Percentiles rank a stretch among this genome's conserved stretches.
These are phyloP conservation scores for Tachuris rubrigastra DNA, from an alignment of 2,113 vertebrate genomes.

Conservation along the genomic window DNA sequence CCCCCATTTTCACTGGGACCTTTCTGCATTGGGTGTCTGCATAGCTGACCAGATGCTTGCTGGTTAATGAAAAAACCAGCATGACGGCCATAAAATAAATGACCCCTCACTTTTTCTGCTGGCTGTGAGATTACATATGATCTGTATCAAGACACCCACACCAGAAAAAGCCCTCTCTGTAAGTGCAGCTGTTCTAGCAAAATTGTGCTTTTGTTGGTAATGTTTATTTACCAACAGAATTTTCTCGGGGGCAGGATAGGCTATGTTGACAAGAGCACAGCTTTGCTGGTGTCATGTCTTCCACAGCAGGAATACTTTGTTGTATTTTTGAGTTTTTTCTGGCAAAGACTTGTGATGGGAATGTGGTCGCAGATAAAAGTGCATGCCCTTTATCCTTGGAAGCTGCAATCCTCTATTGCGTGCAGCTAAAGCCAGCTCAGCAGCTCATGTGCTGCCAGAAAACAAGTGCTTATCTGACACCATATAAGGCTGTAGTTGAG, in stretches of 20 bases:
- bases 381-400: neutral
- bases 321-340: neutral
- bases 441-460: neutral
- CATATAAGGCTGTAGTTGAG: neutral
- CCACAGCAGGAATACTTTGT: neutral
- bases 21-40: neutral
- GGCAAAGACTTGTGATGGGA: neutral
- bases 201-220: neutral
- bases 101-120: neutral
- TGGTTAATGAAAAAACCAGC: neutral
- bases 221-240: constrained; percentile 19
- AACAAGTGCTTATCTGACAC: constrained; percentile 39
- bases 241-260: neutral
- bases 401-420: neutral
- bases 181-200: constrained; percentile 5
- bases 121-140: neutral
- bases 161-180: neutral
- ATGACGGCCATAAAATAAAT: neutral
- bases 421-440: neutral
- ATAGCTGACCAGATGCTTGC: neutral
- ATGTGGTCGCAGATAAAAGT: neutral
- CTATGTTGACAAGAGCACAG: neutral
- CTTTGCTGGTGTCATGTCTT: neutral
- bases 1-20: neutral
- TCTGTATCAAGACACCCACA: neutral